Evolutionary conservation across 2,888 invertebrate species (phyloP).

Genomic region (Julus scanicus): DNA sequence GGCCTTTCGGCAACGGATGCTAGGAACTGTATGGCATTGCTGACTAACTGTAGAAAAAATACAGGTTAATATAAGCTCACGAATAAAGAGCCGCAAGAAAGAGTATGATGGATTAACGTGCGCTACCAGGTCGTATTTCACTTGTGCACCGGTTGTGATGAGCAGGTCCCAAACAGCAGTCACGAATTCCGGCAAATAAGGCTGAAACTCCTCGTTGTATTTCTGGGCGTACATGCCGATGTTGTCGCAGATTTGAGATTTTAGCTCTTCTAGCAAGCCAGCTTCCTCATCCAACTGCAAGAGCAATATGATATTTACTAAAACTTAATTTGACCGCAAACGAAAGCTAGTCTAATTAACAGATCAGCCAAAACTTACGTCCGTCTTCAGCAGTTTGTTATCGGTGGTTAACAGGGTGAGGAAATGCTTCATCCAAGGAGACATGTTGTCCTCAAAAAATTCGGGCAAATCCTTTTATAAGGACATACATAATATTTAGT

Average conservation of each 20-base stretch:
- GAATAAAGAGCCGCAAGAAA: neutral
- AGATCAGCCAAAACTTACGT: conserved; percentile 66
- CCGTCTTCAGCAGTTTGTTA: conserved; percentile 79
- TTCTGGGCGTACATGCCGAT: conserved; percentile 94
- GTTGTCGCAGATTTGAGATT: conserved; percentile 96
- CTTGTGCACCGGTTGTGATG: conserved; percentile 82
- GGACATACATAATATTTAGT: neutral
- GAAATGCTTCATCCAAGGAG: conserved; percentile 93
- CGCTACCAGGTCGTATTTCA: conserved; percentile 89
- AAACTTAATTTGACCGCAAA: neutral
- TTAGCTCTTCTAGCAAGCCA: conserved; percentile 88
- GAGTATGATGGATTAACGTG: neutral
- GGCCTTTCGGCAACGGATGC: conserved; percentile 93
- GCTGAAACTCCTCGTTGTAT: conserved; percentile 96
- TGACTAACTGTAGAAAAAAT: conserved; percentile 79
- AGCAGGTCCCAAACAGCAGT: conserved; percentile 92
- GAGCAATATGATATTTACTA: neutral
- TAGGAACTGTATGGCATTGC: conserved; percentile 94
- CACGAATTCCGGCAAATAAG: conserved; percentile 91
- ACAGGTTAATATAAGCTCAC: conserved; percentile 46
- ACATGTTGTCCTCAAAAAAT: conserved; percentile 98
- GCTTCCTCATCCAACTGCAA: conserved; percentile 83
- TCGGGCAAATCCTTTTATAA: conserved; percentile 86
- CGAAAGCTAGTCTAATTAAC: neutral
- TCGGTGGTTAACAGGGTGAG: conserved; percentile 82